Conservation (phyloP, 2,888 invertebrate species). For the Campaea margaritaria region DNA sequence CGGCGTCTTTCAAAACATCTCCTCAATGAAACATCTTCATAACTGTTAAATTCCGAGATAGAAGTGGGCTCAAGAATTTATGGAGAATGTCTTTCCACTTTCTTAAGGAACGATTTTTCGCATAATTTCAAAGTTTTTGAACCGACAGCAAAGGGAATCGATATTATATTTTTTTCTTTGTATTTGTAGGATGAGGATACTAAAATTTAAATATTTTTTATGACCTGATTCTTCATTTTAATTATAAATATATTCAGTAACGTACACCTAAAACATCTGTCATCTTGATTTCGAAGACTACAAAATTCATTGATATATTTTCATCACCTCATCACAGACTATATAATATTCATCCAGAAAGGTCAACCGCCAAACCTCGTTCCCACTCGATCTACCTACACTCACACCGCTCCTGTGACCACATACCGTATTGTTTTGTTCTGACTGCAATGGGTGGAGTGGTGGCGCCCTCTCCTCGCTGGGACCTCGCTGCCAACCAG, state of each 20-base stretch:
- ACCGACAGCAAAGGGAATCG: constrained; percentile 8
- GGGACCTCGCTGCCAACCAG: constrained; percentile 97
- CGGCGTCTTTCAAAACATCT: constrained; percentile 16
- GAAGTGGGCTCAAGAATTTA: constrained; percentile 39
- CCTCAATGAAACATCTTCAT: constrained; percentile 30
- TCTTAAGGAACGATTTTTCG: constrained; percentile 29
- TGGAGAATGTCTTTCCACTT: constrained; percentile 42
- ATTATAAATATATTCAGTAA: not conserved
- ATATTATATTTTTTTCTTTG: constrained; percentile 8
- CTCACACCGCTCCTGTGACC: constrained; percentile 23
- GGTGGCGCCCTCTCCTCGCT: constrained; percentile 97
- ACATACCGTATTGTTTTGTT: constrained; percentile 99
- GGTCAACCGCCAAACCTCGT: constrained; percentile 19
- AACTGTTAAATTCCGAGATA: constrained; percentile 37
- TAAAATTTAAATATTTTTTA: too few relatives aligned
- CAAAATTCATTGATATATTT: too few relatives aligned
- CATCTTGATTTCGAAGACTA: too few relatives aligned
- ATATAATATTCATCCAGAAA: not conserved
- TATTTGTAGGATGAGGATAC: not conserved
- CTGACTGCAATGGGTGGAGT: constrained; percentile 97
- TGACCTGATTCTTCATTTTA: too few relatives aligned
- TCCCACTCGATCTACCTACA: constrained; percentile 28
- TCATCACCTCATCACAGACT: not conserved
- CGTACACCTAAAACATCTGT: not conserved
- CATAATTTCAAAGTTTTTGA: constrained; percentile 36